These are phyloP conservation scores for Nemapogon koenigi DNA, from an alignment of 2,888 invertebrate species.

Conservation along the genomic window DNA sequence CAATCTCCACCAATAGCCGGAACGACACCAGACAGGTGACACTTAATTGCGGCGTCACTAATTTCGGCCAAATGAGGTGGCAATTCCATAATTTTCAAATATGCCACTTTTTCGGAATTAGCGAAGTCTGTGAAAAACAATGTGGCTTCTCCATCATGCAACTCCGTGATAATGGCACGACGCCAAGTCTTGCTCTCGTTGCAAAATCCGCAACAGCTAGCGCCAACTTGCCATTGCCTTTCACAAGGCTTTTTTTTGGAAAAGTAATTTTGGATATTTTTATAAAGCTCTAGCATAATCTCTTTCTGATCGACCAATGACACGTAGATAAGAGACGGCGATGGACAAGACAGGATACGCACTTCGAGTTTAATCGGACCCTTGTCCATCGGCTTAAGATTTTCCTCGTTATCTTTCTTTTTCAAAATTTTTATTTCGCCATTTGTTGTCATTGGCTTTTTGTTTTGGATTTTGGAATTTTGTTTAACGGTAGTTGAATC, in stretches of 20 bases:
- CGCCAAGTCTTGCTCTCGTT: conserved; percentile 66
- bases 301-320: conserved; percentile 50
- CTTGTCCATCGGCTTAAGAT: too few relatives aligned
- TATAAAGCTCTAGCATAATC: conserved; percentile 48
- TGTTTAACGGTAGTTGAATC: too few relatives aligned
- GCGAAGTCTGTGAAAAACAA: conserved; percentile 75
- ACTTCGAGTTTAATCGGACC: conserved; percentile 57
- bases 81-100: conserved; percentile 54
- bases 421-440: too few relatives aligned
- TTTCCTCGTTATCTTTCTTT: too few relatives aligned
- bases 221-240: conserved; percentile 55
- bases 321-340: conserved; percentile 69
- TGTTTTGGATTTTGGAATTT: too few relatives aligned
- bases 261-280: conserved; percentile 63
- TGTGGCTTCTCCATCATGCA: conserved; percentile 37
- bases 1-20: conserved; percentile 73
- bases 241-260: conserved; percentile 22
- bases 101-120: conserved; percentile 48
- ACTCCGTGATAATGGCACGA: conserved; percentile 57
- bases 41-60: conserved; percentile 67
- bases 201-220: conserved; percentile 50
- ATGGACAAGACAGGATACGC: conserved; percentile 49
- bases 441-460: too few relatives aligned
- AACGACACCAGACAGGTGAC: conserved; percentile 72
- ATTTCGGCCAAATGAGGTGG: conserved; percentile 50